Conservation (phyloP, 2,888 invertebrate species). For the Sturmia bella region DNA sequence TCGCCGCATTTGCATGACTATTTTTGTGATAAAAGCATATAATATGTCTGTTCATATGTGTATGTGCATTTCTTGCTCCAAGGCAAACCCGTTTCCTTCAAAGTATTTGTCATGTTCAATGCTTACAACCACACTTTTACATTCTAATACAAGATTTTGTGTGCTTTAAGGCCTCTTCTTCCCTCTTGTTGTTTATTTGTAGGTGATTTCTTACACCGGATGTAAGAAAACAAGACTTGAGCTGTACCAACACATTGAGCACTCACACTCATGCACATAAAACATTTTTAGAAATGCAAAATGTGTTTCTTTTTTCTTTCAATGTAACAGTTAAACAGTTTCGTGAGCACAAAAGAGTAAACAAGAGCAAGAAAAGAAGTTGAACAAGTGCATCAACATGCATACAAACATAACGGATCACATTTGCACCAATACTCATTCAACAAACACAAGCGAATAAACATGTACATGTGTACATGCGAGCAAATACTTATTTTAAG, state of each 20-base stretch:
- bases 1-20: conserved; percentile 29
- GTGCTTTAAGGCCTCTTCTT: conserved; percentile 1
- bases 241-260: conserved; percentile 32
- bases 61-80: conserved; percentile 21
- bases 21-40: conserved; percentile 25
- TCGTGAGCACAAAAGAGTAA: not conserved
- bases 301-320: conserved; percentile 15
- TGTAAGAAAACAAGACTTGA: conserved; percentile 27
- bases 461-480: not conserved
- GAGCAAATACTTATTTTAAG: not conserved
- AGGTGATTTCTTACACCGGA: conserved; percentile 16
- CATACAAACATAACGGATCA: conserved; percentile 35
- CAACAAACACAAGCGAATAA: conserved; percentile 4
- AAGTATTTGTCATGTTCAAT: conserved; percentile 50
- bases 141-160: not conserved
- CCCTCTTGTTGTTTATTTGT: not conserved
- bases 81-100: conserved; percentile 36
- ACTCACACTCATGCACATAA: too few relatives aligned
- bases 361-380: not conserved
- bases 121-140: not conserved
- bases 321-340: conserved; percentile 25
- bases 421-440: conserved; percentile 23
- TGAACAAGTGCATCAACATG: conserved; percentile 43
- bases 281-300: conserved; percentile 57
- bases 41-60: not conserved